Conservation (phyloP, 2,113 vertebrate genomes). For the Dromaius novaehollandiae region DNA sequence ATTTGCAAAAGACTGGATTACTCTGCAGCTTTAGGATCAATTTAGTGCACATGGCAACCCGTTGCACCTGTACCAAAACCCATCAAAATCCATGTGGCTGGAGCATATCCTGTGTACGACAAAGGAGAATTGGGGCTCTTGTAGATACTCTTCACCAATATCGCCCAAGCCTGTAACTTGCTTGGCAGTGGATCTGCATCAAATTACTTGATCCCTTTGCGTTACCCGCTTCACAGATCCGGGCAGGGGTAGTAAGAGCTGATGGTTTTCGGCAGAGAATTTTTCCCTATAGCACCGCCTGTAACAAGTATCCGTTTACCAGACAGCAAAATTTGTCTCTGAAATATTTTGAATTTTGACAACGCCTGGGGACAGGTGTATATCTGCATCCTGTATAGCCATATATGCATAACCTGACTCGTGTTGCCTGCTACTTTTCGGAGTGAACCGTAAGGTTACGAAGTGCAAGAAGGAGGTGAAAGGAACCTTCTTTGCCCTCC, state of each 20-base stretch:
- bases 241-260: neutral
- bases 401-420: neutral
- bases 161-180: accelerated
- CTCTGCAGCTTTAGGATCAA: neutral
- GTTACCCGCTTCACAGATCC: neutral
- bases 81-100: neutral
- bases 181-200: neutral
- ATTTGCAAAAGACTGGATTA: neutral
- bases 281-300: neutral
- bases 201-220: neutral
- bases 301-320: neutral
- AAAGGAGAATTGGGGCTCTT: neutral
- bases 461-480: neutral
- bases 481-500: neutral
- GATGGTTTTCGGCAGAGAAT: neutral
- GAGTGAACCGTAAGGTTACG: neutral
- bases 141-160: neutral
- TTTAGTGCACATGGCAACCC: accelerated
- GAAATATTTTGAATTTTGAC: neutral
- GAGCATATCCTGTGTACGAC: neutral
- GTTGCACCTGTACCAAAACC: neutral
- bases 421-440: neutral
- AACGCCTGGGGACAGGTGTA: neutral
- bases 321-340: neutral
- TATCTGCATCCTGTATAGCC: neutral